phyloP scores from a whole-genome alignment of 2,888 invertebrate species.

The Eutolmus rufibarbis region DNA sequence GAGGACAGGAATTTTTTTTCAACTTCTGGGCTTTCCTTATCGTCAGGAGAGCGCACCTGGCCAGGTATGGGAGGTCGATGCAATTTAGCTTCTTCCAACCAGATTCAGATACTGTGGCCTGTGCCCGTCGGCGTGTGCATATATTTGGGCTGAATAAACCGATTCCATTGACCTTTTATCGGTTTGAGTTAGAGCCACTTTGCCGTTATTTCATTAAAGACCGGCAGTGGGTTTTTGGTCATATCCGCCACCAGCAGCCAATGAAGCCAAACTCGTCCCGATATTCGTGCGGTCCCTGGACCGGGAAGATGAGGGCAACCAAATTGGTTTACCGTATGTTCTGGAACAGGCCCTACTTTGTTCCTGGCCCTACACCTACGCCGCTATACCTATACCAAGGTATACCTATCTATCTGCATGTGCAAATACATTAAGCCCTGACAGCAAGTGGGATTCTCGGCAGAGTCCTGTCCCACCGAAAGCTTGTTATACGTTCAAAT shows the following conservation, averaged over 20 bases:
- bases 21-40: background rate
- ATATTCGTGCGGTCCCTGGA: background rate
- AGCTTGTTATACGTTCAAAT: background rate
- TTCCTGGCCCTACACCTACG: background rate
- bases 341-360: background rate
- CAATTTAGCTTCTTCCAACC: background rate
- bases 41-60: background rate
- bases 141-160: background rate
- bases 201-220: constrained; percentile 26
- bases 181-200: constrained; percentile 22
- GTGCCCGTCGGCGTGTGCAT: background rate
- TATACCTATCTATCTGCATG: background rate
- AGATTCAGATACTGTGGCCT: background rate
- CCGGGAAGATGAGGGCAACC: background rate
- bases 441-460: background rate
- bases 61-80: background rate
- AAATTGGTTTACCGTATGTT: constrained; percentile 30
- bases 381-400: background rate
- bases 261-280: background rate
- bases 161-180: constrained; percentile 18
- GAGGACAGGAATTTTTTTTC: background rate
- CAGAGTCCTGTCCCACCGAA: background rate
- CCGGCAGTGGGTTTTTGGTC: constrained; percentile 18
- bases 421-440: constrained; percentile 11
- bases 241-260: constrained; percentile 12